Evolutionary conservation across 1,140 invertebrate species (phyloP).

Genomic region (Drosophila serrata): DNA sequence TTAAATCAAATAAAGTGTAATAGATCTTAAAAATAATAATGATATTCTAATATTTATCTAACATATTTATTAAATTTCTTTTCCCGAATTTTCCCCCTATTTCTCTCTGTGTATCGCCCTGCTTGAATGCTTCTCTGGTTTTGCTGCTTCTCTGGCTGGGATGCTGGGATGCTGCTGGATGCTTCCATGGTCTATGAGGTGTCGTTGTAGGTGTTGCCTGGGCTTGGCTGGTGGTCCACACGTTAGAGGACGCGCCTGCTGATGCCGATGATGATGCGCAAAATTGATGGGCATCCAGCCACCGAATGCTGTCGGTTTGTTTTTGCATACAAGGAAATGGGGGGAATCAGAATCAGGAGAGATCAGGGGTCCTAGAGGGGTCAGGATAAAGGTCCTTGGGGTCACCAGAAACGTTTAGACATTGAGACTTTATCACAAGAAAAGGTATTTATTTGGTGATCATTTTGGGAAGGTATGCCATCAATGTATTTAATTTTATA

Average conservation of each 20-base stretch:
- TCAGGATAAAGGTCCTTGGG: neutral
- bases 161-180: slow-evolving; percentile 5
- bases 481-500: no score
- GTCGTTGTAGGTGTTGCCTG: slow-evolving; percentile 77
- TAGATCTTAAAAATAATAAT: neutral
- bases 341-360: neutral
- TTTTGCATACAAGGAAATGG: neutral
- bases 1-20: no score
- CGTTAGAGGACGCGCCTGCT: slow-evolving; percentile 61
- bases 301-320: slow-evolving; percentile 53
- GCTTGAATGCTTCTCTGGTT: slow-evolving; percentile 24
- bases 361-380: neutral
- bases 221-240: slow-evolving; percentile 76
- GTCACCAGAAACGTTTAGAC: neutral
- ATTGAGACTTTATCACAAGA: neutral
- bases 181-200: slow-evolving; percentile 66
- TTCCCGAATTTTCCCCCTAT: no score
- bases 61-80: neutral
- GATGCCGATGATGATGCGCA: slow-evolving; percentile 72
- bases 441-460: neutral
- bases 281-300: slow-evolving; percentile 73
- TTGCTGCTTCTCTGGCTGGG: slow-evolving; percentile 13
- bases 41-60: neutral
- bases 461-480: neutral
- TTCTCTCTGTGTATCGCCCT: slow-evolving; percentile 8